phyloP scores from a whole-genome alignment of 2,888 invertebrate genomes.

The Mongoloraphidia duomilia region DNA sequence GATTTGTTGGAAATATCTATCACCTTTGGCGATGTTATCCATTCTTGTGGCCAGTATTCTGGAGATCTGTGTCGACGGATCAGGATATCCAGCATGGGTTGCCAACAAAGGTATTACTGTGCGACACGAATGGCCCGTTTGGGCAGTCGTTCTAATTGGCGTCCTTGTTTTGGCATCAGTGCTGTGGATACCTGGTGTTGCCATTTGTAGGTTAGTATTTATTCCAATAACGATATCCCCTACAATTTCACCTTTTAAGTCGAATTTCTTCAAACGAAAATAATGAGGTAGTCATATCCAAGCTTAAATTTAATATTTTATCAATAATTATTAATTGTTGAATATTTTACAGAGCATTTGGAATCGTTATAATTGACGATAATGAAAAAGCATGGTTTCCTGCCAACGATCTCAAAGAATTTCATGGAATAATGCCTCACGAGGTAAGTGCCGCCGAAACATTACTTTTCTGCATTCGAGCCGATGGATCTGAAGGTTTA shows the following conservation, averaged over 20 bases:
- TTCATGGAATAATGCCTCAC: conserved; percentile 76
- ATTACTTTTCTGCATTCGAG: conserved; percentile 66
- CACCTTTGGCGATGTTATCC: conserved; percentile 76
- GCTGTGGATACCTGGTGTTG: conserved; percentile 76
- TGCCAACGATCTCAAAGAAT: conserved; percentile 72
- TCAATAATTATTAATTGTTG: not conserved
- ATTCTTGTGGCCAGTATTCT: conserved; percentile 73
- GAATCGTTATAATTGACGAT: conserved; percentile 68
- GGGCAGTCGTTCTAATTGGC: conserved; percentile 65
- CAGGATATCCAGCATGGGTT: conserved; percentile 78
- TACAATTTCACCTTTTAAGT: no score
- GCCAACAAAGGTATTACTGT: conserved; percentile 55
- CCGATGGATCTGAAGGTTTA: conserved; percentile 69
- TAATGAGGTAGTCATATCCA: not conserved
- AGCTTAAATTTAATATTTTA: no score
- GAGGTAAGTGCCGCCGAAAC: conserved; percentile 66
- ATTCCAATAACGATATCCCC: no score
- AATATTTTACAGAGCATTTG: conserved; percentile 49
- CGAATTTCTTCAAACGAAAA: not conserved
- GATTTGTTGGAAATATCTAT: conserved; percentile 88
- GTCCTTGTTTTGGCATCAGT: conserved; percentile 64
- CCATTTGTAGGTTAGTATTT: conserved; percentile 53
- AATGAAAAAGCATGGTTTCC: conserved; percentile 90
- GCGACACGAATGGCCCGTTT: conserved; percentile 71
- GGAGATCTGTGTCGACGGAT: conserved; percentile 65